phyloP scores from a whole-genome alignment of 2,888 invertebrate genomes.

The Watsonalla cultraria region DNA sequence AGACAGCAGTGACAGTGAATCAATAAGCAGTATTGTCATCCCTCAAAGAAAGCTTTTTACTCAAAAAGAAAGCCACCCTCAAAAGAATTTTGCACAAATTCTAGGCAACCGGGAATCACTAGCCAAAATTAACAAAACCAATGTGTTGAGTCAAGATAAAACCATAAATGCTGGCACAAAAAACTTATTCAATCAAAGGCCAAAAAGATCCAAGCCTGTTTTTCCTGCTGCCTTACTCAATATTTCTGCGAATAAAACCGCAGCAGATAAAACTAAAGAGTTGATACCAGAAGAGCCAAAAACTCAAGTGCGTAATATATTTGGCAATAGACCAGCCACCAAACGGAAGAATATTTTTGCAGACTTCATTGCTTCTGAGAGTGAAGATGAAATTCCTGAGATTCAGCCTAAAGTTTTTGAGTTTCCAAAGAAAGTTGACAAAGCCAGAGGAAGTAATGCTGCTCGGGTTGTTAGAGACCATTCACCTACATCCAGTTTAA shows the following conservation, averaged over 20 bases:
- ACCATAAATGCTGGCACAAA: conserved; percentile 38
- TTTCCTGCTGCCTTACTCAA: conserved; percentile 54
- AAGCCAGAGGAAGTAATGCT: conserved; percentile 21
- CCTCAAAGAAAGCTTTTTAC: conserved; percentile 57
- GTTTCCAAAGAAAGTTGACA: conserved; percentile 37
- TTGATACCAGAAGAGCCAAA: conserved; percentile 27
- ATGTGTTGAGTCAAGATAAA: conserved; percentile 32
- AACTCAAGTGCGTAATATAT: conserved; percentile 44
- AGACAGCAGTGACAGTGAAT: conserved; percentile 64
- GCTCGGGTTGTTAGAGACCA: conserved; percentile 28
- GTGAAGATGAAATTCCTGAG: conserved; percentile 61
- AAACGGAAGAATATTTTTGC: conserved; percentile 62
- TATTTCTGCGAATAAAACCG: conserved; percentile 48
- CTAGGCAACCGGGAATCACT: conserved; percentile 42
- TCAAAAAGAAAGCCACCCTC: conserved; percentile 44
- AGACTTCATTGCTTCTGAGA: conserved; percentile 57
- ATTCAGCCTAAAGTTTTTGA: conserved; percentile 52
- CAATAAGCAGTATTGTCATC: conserved; percentile 60
- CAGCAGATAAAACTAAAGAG: conserved; percentile 44
- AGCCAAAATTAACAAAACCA: conserved; percentile 36
- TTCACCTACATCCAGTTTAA: conserved; percentile 47
- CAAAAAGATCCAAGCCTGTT: conserved; percentile 37
- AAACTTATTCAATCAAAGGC: conserved; percentile 42
- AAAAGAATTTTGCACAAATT: conserved; percentile 42
- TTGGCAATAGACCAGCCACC: conserved; percentile 38